These are phyloP conservation scores for Xiphorhynchus erythropygius DNA, from an alignment of 2,797 vertebrate genomes.

Conservation along the genomic window DNA sequence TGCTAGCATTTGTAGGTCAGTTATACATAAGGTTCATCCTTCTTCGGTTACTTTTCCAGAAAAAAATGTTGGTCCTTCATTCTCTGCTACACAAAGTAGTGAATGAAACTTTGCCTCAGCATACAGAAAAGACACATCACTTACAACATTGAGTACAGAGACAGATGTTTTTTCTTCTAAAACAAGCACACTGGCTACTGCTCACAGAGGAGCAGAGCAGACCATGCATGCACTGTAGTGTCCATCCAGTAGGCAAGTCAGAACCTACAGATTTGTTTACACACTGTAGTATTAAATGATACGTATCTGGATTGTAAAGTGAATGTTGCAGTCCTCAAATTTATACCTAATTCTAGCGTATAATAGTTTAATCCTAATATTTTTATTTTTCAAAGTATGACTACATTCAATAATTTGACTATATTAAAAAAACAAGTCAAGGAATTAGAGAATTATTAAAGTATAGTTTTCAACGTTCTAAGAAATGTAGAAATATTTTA, in stretches of 20 bases:
- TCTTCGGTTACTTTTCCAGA: neutral
- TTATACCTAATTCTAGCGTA: neutral
- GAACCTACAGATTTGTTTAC: neutral
- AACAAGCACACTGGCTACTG: neutral
- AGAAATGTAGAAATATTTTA: neutral
- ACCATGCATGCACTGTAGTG: rapidly evolving
- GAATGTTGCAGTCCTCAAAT: neutral
- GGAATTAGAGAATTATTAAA: neutral
- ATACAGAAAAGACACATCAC: neutral
- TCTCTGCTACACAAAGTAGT: neutral
- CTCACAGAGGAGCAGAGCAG: neutral
- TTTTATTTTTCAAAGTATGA: neutral
- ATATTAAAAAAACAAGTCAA: neutral
- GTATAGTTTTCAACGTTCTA: neutral
- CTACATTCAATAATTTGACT: neutral
- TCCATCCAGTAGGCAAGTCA: neutral
- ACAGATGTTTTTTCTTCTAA: neutral
- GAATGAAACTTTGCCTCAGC: neutral
- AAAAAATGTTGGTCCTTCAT: neutral
- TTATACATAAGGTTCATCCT: neutral
- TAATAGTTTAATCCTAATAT: neutral
- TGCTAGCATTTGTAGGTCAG: neutral
- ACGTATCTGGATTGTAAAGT: neutral
- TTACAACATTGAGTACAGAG: neutral
- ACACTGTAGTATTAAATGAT: neutral